Evolutionary conservation across 2,888 invertebrate species (phyloP).

Genomic region (Clanis bilineata): DNA sequence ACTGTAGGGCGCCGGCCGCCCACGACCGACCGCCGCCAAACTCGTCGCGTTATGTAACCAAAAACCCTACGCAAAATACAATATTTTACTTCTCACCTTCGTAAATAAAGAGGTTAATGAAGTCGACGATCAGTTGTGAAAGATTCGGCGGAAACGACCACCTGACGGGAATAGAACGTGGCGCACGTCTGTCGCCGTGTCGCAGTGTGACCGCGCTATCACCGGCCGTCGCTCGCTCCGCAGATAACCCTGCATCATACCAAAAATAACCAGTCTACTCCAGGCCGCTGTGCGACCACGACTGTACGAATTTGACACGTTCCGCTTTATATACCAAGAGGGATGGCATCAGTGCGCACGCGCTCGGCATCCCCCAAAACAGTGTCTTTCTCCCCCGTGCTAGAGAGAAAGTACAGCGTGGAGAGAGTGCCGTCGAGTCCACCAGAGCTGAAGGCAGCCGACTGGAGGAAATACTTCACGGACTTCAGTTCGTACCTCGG

Average conservation of each 20-base stretch:
- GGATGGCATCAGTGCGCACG: constrained; percentile 84
- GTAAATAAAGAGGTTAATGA: constrained; percentile 67
- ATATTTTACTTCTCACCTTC: constrained; percentile 47
- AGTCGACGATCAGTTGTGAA: constrained; percentile 71
- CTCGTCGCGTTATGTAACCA: constrained; percentile 51
- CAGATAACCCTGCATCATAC: constrained; percentile 69
- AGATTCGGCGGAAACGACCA: constrained; percentile 74
- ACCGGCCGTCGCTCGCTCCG: constrained; percentile 68
- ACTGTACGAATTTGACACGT: constrained; percentile 61
- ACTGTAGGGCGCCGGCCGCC: constrained; percentile 63
- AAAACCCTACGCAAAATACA: constrained; percentile 37
- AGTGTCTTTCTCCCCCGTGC: constrained; percentile 84
- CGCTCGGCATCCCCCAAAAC: constrained; percentile 85
- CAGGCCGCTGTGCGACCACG: constrained; percentile 73
- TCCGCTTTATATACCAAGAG: constrained; percentile 71
- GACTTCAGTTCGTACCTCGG: constrained; percentile 80
- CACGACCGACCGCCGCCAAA: constrained; percentile 39
- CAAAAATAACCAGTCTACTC: constrained; percentile 76
- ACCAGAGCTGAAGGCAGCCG: constrained; percentile 62
- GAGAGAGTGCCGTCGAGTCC: constrained; percentile 62
- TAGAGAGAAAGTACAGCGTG: constrained; percentile 81
- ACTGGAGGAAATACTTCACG: constrained; percentile 76
- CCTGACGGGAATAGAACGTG: constrained; percentile 80
- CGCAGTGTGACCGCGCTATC: constrained; percentile 76
- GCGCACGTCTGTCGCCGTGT: constrained; percentile 69